Evolutionary conservation across 2,797 vertebrate genomes (phyloP), one percentile per base, ranked within the genome.

Genomic region (Falco berigora): DNA sequence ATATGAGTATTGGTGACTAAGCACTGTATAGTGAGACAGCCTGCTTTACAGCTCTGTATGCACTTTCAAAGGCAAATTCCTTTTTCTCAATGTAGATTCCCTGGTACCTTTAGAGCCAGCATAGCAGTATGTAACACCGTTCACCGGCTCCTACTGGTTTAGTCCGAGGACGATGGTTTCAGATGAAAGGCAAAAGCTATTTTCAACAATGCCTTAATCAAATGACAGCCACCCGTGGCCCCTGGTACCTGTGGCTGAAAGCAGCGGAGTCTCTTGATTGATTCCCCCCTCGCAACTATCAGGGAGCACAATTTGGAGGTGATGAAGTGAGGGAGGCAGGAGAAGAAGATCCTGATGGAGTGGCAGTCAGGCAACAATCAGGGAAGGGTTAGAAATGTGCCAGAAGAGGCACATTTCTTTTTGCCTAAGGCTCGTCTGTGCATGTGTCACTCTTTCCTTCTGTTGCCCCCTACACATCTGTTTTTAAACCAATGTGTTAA

Each of bases 121-220:
- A 1, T 23, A 61, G 28, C 14, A 20, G 52, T 34, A 46, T 0
- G 3, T 8, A 40, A 58, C 27, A 11, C 44, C 2, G 0, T 15
- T 88, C 73, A 17, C 28, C 53, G n/a, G 47, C 66, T 84, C 46
- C 62, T 42, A 12, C 36, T 55, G 91, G 40, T 34, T 63, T 19
- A 58, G 11, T 32, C 42, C 1, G 8, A 76, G 77, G 20, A 52
- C 2, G 18, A 86, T 23, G 67, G 83, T 42, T 93, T 84, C 82
- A 36, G 79, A 34, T 21, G 88, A 86, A 88, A 95, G 34, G 68
- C 49, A 87, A 63, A 80, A 81, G 55, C 46, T 81, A 4, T 84
- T 92, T 88, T 78, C 66, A 77, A 67, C 84, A 86, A 64, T 55
- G 42, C 79, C 83, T 82, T 84, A 87, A 91, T 93, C 81, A 83